Evolutionary conservation across 2,888 invertebrate genomes (phyloP), one percentile per base, ranked within the genome.

Genomic region (Caenorhabditis wallacei): DNA sequence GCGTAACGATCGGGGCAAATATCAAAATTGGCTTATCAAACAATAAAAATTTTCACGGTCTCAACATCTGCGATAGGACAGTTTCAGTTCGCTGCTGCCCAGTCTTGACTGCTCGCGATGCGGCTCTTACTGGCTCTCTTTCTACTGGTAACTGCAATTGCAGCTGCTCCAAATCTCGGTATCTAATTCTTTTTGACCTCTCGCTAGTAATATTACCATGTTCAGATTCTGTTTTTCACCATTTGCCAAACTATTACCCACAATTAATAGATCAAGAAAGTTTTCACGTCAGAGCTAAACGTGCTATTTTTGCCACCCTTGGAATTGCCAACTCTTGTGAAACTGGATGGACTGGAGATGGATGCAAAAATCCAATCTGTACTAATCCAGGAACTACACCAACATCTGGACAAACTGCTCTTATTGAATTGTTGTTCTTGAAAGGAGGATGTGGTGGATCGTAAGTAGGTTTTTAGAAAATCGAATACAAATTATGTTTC

Each of bases 291-390:
- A 69, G 85, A 53, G 69, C 81, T 0, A 86, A 86, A 64, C 64
- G 85, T 13, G 79, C 86, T 5, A 66, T 86, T 7, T 71, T 79
- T 40, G 84, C 80, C 35, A 84, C 83, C 11, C 46, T 86, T 16
- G 86, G 85, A 35, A 24, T 81, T 18, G n/a, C 74, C 1, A 78
- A 68, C 61, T 26, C 54, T 13, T 87, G 87, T 61, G 84, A 84
- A 59, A 20, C 56, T 43, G 87, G 85, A 59, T 87, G 87, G 87
- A 85, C 87, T 22, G 87, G 87, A 46, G 63, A 59, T 13, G 80
- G 54, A 68, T 87, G 87, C 61, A 83, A 86, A 57, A 87, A 84
- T 26, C 87, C 87, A 18, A 66, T 84, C 40, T 87, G 87, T 80
- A 57, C 22, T 35, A 74, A 75, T 26, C 59, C 64, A 4, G 11